phyloP scores from a whole-genome alignment of 2,888 invertebrate genomes.

The Hymenopus coronatus region DNA sequence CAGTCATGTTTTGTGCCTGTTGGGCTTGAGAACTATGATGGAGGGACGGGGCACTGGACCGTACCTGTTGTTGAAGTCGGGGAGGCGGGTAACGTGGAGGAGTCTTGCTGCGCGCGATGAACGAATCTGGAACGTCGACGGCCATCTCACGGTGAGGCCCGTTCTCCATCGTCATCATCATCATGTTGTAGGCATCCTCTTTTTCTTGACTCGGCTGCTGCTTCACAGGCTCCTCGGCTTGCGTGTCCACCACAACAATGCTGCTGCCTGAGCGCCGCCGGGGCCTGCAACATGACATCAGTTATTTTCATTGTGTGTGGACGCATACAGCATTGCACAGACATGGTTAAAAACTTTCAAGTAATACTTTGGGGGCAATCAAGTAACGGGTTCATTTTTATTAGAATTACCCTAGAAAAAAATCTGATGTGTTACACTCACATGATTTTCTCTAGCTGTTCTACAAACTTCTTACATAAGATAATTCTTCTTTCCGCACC shows the following conservation, averaged over 20 bases:
- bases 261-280: slow-evolving; percentile 76
- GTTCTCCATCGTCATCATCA: slow-evolving; percentile 63
- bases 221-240: slow-evolving; percentile 57
- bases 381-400: too few species aligned
- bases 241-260: slow-evolving; percentile 74
- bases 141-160: slow-evolving; percentile 97
- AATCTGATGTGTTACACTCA: too few species aligned
- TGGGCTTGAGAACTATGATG: neutral
- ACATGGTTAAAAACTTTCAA: too few species aligned
- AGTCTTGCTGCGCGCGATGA: slow-evolving; percentile 86
- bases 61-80: slow-evolving; percentile 49
- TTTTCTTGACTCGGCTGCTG: slow-evolving; percentile 49
- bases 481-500: too few species aligned
- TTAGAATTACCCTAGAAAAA: too few species aligned
- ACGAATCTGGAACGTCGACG: slow-evolving; percentile 95
- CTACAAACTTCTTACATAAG: too few species aligned
- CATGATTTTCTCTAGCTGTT: too few species aligned
- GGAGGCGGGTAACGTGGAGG: slow-evolving; percentile 88
- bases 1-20: neutral
- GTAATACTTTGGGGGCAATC: too few species aligned
- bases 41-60: neutral
- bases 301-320: too few species aligned
- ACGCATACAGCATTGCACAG: too few species aligned
- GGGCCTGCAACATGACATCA: slow-evolving; percentile 59
- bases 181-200: slow-evolving; percentile 48